Evolutionary conservation across 2,888 invertebrate species (phyloP).

Genomic region (Catocala nupta): DNA sequence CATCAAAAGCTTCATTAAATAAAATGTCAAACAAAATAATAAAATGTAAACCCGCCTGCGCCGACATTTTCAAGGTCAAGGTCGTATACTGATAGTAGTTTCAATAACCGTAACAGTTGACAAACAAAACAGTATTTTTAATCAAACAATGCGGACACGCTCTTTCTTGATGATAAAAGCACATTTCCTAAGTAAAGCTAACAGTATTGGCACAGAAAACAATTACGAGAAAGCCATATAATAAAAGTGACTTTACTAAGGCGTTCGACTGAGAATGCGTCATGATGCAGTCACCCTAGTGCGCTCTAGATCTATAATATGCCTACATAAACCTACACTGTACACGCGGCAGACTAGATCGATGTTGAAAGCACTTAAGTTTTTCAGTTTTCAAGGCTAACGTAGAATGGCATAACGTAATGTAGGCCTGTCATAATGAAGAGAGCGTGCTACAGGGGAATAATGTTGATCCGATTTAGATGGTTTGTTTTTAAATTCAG

Average conservation of each 20-base stretch:
- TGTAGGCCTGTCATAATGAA: not conserved
- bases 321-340: not conserved
- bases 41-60: no score
- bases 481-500: no score
- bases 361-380: conserved; percentile 1
- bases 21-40: no score
- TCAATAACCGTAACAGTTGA: no score
- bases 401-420: not conserved
- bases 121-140: no score
- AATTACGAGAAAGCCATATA: not conserved
- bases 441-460: no score
- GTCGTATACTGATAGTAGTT: no score
- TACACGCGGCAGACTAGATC: conserved; percentile 8
- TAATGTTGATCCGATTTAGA: no score
- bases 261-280: not conserved
- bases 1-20: no score
- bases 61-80: no score
- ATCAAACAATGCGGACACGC: no score
- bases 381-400: not conserved
- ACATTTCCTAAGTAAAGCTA: not conserved
- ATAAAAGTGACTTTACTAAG: not conserved
- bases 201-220: not conserved
- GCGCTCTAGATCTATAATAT: conserved; percentile 2
- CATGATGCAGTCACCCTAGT: conserved; percentile 6
- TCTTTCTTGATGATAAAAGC: not conserved